Conservation (phyloP, 2,888 invertebrate species). For the Dryococelus australis region DNA sequence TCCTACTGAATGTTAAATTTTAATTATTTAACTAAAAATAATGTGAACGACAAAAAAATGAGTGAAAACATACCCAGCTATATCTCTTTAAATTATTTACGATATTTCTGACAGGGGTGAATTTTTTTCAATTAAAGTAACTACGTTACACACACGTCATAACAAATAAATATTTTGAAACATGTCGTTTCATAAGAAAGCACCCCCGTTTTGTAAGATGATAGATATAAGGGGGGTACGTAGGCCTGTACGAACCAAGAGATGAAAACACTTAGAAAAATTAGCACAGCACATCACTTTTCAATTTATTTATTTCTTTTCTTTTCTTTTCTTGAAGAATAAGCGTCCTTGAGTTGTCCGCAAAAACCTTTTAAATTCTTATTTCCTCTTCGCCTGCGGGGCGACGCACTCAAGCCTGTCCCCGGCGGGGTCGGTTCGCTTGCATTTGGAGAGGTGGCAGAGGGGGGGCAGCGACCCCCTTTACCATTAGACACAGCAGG, state of each 20-base stretch:
- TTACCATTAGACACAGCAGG: not conserved
- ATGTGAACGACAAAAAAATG: too few relatives aligned
- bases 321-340: not conserved
- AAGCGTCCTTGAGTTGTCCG: not conserved
- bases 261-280: constrained; percentile 16
- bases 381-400: not conserved
- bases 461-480: too few relatives aligned
- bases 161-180: constrained; percentile 1
- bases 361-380: not conserved
- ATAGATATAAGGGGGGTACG: not conserved
- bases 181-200: not conserved
- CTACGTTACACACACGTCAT: constrained; percentile 9
- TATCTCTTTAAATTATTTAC: not conserved
- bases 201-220: not conserved
- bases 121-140: not conserved
- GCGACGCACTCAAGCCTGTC: not conserved
- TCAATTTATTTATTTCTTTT: not conserved
- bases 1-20: too few relatives aligned
- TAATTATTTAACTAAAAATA: too few relatives aligned
- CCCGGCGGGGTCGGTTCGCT: not conserved
- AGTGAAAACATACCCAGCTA: constrained; percentile 6
- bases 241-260: constrained; percentile 11
- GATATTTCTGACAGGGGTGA: not conserved
- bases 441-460: too few relatives aligned
- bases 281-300: constrained; percentile 16